These are phyloP conservation scores for Drosophila varians DNA, from an alignment of 1,140 invertebrate genomes.

Conservation along the genomic window DNA sequence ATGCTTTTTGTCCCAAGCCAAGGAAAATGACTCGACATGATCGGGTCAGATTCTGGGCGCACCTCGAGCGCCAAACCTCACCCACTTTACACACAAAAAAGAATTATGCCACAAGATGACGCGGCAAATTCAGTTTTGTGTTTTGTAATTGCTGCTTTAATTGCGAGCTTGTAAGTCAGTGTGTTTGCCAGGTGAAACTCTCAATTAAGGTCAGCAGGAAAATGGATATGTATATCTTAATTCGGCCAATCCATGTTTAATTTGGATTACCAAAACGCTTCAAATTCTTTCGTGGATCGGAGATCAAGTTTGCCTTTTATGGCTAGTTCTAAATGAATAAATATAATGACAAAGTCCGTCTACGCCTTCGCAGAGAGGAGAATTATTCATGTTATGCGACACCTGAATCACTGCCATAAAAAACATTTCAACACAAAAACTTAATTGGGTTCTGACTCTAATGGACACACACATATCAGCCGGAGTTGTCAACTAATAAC, in stretches of 20 bases:
- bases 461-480: constrained; percentile 54
- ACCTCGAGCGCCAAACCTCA: constrained; percentile 39
- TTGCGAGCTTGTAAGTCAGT: constrained; percentile 30
- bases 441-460: constrained; percentile 71
- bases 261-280: constrained; percentile 6
- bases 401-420: constrained; percentile 62
- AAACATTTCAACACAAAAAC: constrained; percentile 39
- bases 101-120: constrained; percentile 68
- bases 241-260: constrained; percentile 13
- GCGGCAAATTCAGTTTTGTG: constrained; percentile 41
- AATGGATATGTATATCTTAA: constrained; percentile 46
- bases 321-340: constrained; percentile 47
- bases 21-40: constrained; percentile 63
- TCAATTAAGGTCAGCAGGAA: constrained; percentile 39
- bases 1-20: constrained; percentile 10
- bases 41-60: constrained; percentile 64
- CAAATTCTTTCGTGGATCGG: not conserved
- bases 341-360: constrained; percentile 15
- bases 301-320: constrained; percentile 38
- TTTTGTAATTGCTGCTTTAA: constrained; percentile 48
- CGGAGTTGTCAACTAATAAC: constrained; percentile 46
- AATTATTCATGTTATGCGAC: constrained; percentile 67
- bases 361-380: constrained; percentile 50
- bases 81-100: constrained; percentile 46
- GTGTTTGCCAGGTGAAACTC: constrained; percentile 5